Percentiles rank a stretch among this genome's conserved stretches.
Evolutionary conservation across 2,113 vertebrate genomes (phyloP).

Genomic region (Pachypanchax playfairii): DNA sequence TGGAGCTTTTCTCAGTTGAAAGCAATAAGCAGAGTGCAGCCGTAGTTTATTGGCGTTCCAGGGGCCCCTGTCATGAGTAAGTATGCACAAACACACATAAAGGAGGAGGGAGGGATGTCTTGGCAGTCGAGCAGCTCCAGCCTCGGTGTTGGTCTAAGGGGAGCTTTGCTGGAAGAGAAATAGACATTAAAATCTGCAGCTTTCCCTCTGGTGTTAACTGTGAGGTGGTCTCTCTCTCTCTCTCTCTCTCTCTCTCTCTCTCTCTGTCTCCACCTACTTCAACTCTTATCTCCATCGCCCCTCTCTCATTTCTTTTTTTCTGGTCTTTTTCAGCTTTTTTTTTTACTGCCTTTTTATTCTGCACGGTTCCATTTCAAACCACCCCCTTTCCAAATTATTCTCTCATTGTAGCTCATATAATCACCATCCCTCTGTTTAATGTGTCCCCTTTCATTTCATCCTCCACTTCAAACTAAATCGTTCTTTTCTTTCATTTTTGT

Average conservation of each 20-base stretch:
- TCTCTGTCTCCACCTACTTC: constrained; percentile 41
- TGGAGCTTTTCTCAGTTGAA: constrained; percentile 47
- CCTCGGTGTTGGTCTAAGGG: constrained; percentile 53
- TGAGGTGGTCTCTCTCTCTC: constrained; percentile 58
- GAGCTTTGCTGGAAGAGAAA: constrained; percentile 52
- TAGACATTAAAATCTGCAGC: constrained; percentile 45
- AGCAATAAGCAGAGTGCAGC: constrained; percentile 55
- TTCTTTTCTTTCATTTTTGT: constrained; percentile 20
- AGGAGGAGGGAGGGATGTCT: constrained; percentile 54
- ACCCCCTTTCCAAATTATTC: background rate
- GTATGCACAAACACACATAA: constrained; percentile 30
- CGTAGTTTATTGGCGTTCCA: constrained; percentile 50
- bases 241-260: constrained; percentile 48
- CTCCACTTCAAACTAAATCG: constrained; percentile 24
- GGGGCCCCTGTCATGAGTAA: constrained; percentile 43
- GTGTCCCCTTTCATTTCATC: constrained; percentile 51
- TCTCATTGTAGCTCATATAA: constrained; percentile 35
- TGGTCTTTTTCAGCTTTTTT: constrained; percentile 39
- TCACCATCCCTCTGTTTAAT: constrained; percentile 40
- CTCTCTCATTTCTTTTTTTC: constrained; percentile 56
- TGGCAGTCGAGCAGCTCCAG: constrained; percentile 52
- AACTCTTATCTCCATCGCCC: constrained; percentile 39
- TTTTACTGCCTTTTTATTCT: constrained; percentile 16
- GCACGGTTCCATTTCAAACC: constrained; percentile 8
- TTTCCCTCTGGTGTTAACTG: constrained; percentile 55